These are phyloP conservation scores for Flexamia atlantica DNA, from an alignment of 2,888 invertebrate species.

Conservation along the genomic window DNA sequence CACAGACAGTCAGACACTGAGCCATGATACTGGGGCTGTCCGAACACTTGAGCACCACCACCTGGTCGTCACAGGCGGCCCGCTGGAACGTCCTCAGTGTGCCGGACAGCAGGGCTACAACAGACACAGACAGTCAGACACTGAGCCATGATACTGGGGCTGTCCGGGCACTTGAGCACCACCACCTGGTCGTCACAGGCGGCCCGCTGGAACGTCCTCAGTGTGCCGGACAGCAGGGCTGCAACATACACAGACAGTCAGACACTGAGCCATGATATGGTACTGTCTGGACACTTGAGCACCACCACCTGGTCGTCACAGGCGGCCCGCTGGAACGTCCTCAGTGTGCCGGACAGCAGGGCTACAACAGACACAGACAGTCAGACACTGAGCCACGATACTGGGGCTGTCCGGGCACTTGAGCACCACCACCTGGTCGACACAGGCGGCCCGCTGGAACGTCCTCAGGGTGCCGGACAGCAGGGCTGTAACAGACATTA, in stretches of 20 bases:
- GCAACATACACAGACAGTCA: constrained; percentile 84
- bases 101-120: constrained; percentile 91
- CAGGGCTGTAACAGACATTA: constrained; percentile 83
- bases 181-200: constrained; percentile 95
- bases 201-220: constrained; percentile 93
- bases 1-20: constrained; percentile 82
- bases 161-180: constrained; percentile 91
- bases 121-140: constrained; percentile 85
- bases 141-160: constrained; percentile 94
- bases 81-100: constrained; percentile 94
- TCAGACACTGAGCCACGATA: too few relatives aligned
- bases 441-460: constrained; percentile 95
- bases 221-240: constrained; percentile 94
- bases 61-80: constrained; percentile 95
- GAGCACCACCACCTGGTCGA: constrained; percentile 91
- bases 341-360: constrained; percentile 92
- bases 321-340: constrained; percentile 93
- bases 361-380: constrained; percentile 88
- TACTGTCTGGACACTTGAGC: constrained; percentile 93
- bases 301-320: constrained; percentile 95
- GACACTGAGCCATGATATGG: constrained; percentile 92
- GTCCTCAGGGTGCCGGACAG: constrained; percentile 92
- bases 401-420: constrained; percentile 95
- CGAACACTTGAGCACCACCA: constrained; percentile 92
- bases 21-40: constrained; percentile 94